Evolutionary conservation across 2,888 invertebrate species (phyloP).

Genomic region (Xanthorhoe spadicearia): DNA sequence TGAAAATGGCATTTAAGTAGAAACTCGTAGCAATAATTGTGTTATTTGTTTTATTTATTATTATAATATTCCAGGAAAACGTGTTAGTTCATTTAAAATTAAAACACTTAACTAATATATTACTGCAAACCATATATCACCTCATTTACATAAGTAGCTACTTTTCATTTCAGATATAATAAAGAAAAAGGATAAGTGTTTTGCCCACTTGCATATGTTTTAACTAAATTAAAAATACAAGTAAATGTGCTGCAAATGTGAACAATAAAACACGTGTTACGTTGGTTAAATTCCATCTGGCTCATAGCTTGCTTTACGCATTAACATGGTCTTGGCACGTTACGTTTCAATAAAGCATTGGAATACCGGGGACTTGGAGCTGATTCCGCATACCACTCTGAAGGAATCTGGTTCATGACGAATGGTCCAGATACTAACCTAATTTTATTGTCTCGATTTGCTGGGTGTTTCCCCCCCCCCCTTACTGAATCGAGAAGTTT

Average conservation of each 20-base stretch:
- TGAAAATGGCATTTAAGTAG: too few species aligned
- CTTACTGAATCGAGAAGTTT: not conserved
- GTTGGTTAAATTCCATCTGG: constrained; percentile 14
- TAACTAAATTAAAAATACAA: not conserved
- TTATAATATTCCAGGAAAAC: too few species aligned
- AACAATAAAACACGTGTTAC: constrained; percentile 1
- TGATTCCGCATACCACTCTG: constrained; percentile 9
- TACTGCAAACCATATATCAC: not conserved
- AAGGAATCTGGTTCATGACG: constrained; percentile 1
- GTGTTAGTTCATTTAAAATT: not conserved
- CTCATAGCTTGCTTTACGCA: constrained; percentile 13
- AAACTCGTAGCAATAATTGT: too few species aligned
- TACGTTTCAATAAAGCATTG: constrained; percentile 21
- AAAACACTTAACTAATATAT: not conserved
- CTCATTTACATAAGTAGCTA: not conserved
- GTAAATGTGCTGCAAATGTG: constrained; percentile 5
- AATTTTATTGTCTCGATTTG: not conserved
- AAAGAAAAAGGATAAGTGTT: not conserved
- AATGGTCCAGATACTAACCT: not conserved
- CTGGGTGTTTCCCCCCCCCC: not conserved
- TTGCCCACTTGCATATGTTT: not conserved
- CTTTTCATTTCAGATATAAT: not conserved
- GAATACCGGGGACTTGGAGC: constrained; percentile 7
- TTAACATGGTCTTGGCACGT: constrained; percentile 24
- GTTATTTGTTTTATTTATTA: not conserved